A percentile compares a stretch with the other conserved stretches of the same genome.
phyloP scores from a whole-genome alignment of 2,113 vertebrate genomes.

The Xiphorhynchus elegans region DNA sequence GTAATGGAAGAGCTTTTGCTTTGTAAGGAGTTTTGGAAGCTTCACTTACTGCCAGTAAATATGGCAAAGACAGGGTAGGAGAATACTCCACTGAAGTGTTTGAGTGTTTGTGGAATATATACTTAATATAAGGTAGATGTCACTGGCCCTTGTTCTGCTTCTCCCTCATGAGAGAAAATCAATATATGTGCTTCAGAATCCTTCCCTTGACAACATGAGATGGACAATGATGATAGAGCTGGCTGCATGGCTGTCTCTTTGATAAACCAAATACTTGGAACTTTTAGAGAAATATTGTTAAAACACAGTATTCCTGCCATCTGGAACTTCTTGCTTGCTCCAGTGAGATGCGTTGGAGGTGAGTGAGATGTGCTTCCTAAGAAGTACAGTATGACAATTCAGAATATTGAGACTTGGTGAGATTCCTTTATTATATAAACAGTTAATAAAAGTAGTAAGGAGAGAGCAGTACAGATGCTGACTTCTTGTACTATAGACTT shows the following conservation, averaged over 20 bases:
- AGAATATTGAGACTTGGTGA: neutral
- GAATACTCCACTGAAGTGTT: neutral
- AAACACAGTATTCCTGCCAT: neutral
- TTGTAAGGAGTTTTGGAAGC: neutral
- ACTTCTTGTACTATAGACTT: neutral
- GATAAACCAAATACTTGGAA: neutral
- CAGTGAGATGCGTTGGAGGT: neutral
- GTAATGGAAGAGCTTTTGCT: neutral
- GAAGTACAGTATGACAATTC: neutral
- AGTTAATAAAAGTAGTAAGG: neutral
- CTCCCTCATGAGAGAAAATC: neutral
- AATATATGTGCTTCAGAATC: neutral
- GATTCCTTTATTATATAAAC: neutral
- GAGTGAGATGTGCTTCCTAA: neutral
- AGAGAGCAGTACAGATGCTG: fast-evolving
- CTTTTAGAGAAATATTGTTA: neutral
- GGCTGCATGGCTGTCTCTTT: neutral
- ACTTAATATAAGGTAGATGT: neutral
- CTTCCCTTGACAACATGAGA: neutral
- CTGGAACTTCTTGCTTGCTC: neutral
- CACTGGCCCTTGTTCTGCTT: neutral
- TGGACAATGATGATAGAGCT: neutral
- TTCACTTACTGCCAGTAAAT: neutral
- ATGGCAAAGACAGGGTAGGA: neutral
- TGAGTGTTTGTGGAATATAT: neutral